Percentiles rank a stretch among this genome's conserved stretches.
These are phyloP conservation scores for Triops cancriformis DNA, from an alignment of 1,140 invertebrate species.

Conservation along the genomic window DNA sequence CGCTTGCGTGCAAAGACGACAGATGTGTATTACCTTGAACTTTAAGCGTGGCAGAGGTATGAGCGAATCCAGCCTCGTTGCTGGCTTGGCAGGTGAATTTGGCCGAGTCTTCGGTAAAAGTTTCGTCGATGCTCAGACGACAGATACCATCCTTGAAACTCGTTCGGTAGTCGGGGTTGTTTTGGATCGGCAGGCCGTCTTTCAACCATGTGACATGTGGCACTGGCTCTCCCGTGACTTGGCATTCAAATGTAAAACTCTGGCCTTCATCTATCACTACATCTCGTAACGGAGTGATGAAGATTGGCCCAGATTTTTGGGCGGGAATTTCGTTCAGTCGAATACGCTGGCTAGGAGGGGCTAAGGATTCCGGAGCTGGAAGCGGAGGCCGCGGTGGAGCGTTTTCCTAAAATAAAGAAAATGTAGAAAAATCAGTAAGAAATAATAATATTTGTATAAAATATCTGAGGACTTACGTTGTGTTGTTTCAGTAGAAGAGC, in stretches of 20 bases:
- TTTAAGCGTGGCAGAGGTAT: constrained; percentile 60
- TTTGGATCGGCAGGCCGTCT: constrained; percentile 56
- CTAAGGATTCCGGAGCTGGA: constrained; percentile 34
- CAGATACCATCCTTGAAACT: constrained; percentile 47
- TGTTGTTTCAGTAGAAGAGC: constrained; percentile 28
- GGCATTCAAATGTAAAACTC: constrained; percentile 55
- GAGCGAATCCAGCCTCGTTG: constrained; percentile 57
- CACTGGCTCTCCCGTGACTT: constrained; percentile 26
- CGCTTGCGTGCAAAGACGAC: too few species aligned
- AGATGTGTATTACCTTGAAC: constrained; percentile 54
- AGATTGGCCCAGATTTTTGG: constrained; percentile 45
- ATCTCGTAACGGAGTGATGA: constrained; percentile 55
- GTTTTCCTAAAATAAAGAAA: constrained; percentile 26
- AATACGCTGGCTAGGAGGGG: constrained; percentile 31
- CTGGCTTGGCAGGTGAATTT: constrained; percentile 60
- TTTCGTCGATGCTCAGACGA: constrained; percentile 63
- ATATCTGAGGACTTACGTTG: neutral
- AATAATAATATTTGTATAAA: neutral
- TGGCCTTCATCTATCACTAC: constrained; percentile 63
- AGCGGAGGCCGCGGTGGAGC: constrained; percentile 32
- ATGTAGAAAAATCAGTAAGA: neutral
- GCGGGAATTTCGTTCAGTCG: constrained; percentile 39
- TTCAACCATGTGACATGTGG: constrained; percentile 61
- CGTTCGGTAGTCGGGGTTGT: constrained; percentile 59
- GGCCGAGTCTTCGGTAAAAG: constrained; percentile 72